Evolutionary conservation across 2,797 vertebrate species (phyloP), one percentile per base, ranked within the genome.

Genomic region (Ammospiza maritima): DNA sequence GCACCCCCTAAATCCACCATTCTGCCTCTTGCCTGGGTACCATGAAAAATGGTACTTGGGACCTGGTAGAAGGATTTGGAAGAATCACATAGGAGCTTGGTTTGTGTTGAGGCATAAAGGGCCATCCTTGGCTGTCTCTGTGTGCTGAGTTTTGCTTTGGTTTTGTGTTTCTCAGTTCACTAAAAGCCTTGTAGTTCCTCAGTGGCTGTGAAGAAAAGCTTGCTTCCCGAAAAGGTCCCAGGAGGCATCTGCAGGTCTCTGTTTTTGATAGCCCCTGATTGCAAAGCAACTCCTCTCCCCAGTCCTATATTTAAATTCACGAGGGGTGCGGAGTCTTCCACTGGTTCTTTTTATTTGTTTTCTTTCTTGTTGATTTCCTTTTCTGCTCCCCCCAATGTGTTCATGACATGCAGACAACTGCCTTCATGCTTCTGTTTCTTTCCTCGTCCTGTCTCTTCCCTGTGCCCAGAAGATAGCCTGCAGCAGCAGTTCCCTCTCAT

Each of bases 361-460:
- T 32, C 17, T 40, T 65, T 67, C 13, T 6, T 44, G 5, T 60
- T 69, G 32, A 45, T 69, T 61, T 76, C 9, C 2, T 69, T 54
- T 50, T 71, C 30, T 65, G 30, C 27, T 34, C 10, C 6, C 3
- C 0, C 0, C 13, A 17, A 5, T 2, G 2, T 11, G 16, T 67
- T 69, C 29, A 32, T 50, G 69, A 13, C 6, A 3, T 17, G 16
- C 10, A 29, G 48, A 51, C 8, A n/a, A 13, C 12, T 83, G 42
- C 42, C 36, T 90, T 80, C 22, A n/a, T 18, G 8, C 23, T 53
- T 77, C 12, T 81, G 6, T 47, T 86, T 36, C 69, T 61, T 70
- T 34, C 38, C 11, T 84, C 20, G 11, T 71, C 22, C 1, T 0
- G 1, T 36, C 32, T 77, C 16, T 32, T 40, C 7, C 2, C 12